These are phyloP conservation scores for Hycleus cichorii DNA, from an alignment of 1,140 invertebrate species.

Conservation along the genomic window DNA sequence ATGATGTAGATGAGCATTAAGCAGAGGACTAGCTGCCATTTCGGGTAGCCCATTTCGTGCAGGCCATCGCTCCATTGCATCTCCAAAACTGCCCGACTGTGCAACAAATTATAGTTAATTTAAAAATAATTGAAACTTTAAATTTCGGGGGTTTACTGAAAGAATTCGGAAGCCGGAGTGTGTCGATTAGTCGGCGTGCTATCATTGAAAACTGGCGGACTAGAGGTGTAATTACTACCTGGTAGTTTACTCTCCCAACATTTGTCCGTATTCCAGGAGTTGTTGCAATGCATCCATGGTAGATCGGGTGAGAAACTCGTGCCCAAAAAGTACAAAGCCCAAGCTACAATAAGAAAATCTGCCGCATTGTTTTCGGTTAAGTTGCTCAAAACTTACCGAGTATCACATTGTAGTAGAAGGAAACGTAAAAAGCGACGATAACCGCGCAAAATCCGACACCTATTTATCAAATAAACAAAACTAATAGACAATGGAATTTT, in stretches of 20 bases:
- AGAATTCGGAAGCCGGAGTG: conserved; percentile 61
- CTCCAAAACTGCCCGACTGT: conserved; percentile 71
- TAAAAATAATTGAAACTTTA: background rate
- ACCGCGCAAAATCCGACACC: conserved; percentile 85
- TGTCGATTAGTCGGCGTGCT: conserved; percentile 42
- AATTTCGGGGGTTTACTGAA: conserved; percentile 41
- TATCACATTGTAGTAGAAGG: conserved; percentile 89
- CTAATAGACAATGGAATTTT: background rate
- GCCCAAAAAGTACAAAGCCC: conserved; percentile 78
- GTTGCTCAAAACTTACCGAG: conserved; percentile 51
- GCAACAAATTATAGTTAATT: background rate
- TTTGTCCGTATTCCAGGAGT: conserved; percentile 71
- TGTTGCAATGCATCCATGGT: conserved; percentile 79
- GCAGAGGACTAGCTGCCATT: conserved; percentile 65
- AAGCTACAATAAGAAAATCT: conserved; percentile 44
- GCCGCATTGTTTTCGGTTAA: too few species aligned
- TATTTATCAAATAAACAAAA: conserved; percentile 39
- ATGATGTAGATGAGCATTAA: conserved; percentile 65
- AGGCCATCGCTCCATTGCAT: conserved; percentile 65
- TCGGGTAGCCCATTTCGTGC: conserved; percentile 61
- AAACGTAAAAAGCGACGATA: conserved; percentile 83
- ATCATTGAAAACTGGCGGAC: conserved; percentile 19
- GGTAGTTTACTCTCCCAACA: conserved; percentile 52
- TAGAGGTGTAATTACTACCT: background rate
- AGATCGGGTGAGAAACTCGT: conserved; percentile 58